Evolutionary conservation across 2,113 vertebrate genomes (phyloP).

Genomic region (Corythoichthys haematopterus): DNA sequence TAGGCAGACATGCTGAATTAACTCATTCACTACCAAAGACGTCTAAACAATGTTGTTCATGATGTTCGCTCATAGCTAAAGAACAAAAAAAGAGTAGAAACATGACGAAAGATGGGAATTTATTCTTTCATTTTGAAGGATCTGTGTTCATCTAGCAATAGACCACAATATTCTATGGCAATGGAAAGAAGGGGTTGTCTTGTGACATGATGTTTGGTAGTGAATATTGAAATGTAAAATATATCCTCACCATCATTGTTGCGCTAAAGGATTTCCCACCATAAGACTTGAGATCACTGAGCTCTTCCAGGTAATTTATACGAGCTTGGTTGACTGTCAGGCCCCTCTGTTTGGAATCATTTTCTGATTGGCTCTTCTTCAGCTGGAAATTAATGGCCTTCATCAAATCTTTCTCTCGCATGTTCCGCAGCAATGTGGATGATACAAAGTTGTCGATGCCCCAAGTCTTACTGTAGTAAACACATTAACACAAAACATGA

Average conservation of each 20-base stretch:
- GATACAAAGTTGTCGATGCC: constrained; percentile 97
- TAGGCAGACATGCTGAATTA: too few species aligned
- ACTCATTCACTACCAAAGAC: too few species aligned
- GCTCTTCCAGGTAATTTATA: constrained; percentile 87
- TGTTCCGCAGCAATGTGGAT: constrained; percentile 89
- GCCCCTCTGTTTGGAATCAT: constrained; percentile 89
- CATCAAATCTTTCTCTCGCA: constrained; percentile 93
- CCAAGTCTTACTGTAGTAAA: constrained; percentile 85
- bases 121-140: too few species aligned
- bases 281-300: constrained; percentile 88
- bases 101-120: too few species aligned
- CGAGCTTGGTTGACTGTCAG: constrained; percentile 78
- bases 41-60: too few species aligned
- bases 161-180: too few species aligned
- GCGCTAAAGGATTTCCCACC: constrained; percentile 90
- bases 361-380: constrained; percentile 84
- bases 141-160: too few species aligned
- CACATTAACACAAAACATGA: constrained; percentile 6
- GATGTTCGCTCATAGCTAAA: too few species aligned
- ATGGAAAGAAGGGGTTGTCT: too few species aligned
- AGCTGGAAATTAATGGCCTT: constrained; percentile 93
- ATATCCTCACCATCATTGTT: constrained; percentile 82
- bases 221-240: too few species aligned
- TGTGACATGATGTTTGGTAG: too few species aligned
- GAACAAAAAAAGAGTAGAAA: too few species aligned